Evolutionary conservation across 2,113 vertebrate genomes (phyloP).

Genomic region (Onychorhynchus coronatus): DNA sequence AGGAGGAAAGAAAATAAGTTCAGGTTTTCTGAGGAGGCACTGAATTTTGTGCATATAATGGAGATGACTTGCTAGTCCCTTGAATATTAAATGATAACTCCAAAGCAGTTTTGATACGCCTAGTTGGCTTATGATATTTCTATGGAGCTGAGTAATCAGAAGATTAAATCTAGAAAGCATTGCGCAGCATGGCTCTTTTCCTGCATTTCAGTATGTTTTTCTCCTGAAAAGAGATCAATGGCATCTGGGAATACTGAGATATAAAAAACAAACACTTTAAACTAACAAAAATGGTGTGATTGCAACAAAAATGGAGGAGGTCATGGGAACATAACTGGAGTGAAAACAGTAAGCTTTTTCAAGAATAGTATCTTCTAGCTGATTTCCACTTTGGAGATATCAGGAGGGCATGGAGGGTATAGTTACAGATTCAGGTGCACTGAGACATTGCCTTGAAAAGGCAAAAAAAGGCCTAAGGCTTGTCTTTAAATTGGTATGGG

Average conservation of each 20-base stretch:
- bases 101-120: not conserved
- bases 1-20: slow-evolving; percentile 23
- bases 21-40: not conserved
- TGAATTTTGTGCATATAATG: not conserved
- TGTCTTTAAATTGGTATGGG: not conserved
- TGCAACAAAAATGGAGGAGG: not conserved
- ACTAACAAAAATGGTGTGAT: not conserved
- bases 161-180: not conserved
- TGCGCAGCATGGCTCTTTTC: not conserved
- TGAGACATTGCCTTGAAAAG: not conserved
- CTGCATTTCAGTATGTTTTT: not conserved
- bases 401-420: not conserved
- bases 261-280: not conserved
- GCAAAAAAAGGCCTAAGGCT: not conserved
- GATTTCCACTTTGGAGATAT: not conserved
- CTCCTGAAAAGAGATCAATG: not conserved
- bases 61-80: not conserved
- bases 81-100: not conserved
- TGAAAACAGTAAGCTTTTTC: not conserved
- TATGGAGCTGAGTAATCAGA: not conserved
- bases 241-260: not conserved
- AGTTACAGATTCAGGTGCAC: not conserved
- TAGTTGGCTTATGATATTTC: not conserved
- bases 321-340: not conserved
- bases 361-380: not conserved